phyloP scores from a whole-genome alignment of 2,888 invertebrate species.

The Trichacis sp. region DNA sequence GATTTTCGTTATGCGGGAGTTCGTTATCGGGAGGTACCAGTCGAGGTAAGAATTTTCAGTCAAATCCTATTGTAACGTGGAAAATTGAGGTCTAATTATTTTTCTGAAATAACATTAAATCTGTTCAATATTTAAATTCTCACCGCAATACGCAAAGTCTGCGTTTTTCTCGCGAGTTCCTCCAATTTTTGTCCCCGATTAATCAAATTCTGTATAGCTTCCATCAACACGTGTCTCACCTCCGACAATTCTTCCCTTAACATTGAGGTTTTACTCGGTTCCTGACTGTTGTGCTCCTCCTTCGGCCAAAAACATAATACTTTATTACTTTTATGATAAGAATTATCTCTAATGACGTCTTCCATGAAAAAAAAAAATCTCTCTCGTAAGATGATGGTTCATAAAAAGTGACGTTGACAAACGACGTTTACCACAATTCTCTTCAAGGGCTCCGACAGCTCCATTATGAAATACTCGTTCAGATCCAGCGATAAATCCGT shows the following conservation, averaged over 20 bases:
- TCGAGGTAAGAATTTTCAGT: too few species aligned
- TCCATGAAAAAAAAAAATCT: too few species aligned
- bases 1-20: too few species aligned
- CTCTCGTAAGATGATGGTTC: not conserved
- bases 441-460: conserved; percentile 50
- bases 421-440: conserved; percentile 48
- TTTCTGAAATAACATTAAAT: too few species aligned
- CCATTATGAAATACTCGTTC: conserved; percentile 35
- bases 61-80: too few species aligned
- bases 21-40: too few species aligned
- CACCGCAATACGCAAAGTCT: conserved; percentile 56
- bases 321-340: not conserved
- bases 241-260: conserved; percentile 50
- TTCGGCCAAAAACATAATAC: conserved; percentile 36
- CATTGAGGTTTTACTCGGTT: conserved; percentile 34
- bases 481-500: conserved; percentile 51
- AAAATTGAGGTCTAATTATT: too few species aligned
- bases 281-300: conserved; percentile 47
- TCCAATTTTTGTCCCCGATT: conserved; percentile 56
- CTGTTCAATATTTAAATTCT: not conserved
- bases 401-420: not conserved
- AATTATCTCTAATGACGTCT: too few species aligned
- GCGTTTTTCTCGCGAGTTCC: conserved; percentile 54
- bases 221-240: conserved; percentile 52
- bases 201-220: conserved; percentile 52